Percentiles rank a stretch among this genome's conserved stretches.
These are phyloP conservation scores for Chaetogeoica ovagalla DNA, from an alignment of 2,888 invertebrate genomes.

Conservation along the genomic window DNA sequence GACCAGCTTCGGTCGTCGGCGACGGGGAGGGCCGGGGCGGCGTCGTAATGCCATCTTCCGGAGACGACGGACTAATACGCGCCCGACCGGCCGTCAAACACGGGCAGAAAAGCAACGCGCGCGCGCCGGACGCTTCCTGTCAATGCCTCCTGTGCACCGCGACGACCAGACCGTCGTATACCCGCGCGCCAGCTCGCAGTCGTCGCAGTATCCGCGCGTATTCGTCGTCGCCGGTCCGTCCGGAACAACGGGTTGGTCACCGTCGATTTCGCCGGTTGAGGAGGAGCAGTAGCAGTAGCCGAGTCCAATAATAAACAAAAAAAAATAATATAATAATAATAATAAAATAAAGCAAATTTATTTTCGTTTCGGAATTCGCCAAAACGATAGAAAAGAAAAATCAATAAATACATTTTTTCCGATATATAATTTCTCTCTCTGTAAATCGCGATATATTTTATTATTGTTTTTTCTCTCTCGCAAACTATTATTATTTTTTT, in stretches of 20 bases:
- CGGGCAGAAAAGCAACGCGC: slow-evolving; percentile 44
- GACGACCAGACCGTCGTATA: background rate
- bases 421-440: too few species aligned
- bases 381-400: too few species aligned
- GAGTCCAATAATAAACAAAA: too few species aligned
- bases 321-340: too few species aligned
- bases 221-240: slow-evolving; percentile 47
- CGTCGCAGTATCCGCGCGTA: background rate
- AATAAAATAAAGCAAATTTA: too few species aligned
- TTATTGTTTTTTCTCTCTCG: too few species aligned
- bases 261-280: background rate
- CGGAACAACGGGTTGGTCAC: slow-evolving; percentile 52
- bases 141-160: slow-evolving; percentile 25
- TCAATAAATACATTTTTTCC: too few species aligned
- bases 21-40: background rate
- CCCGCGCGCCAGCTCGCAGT: too few species aligned
- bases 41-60: slow-evolving; percentile 24
- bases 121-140: too few species aligned
- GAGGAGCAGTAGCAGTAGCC: background rate
- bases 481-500: too few species aligned
- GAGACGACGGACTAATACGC: slow-evolving; percentile 33
- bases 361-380: too few species aligned
- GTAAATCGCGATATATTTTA: too few species aligned
- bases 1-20: background rate
- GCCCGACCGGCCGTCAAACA: slow-evolving; percentile 40